Percentiles rank a stretch among this genome's conserved stretches.
Evolutionary conservation across 1,140 invertebrate species (phyloP).

Genomic region (Glossosoma conforme): DNA sequence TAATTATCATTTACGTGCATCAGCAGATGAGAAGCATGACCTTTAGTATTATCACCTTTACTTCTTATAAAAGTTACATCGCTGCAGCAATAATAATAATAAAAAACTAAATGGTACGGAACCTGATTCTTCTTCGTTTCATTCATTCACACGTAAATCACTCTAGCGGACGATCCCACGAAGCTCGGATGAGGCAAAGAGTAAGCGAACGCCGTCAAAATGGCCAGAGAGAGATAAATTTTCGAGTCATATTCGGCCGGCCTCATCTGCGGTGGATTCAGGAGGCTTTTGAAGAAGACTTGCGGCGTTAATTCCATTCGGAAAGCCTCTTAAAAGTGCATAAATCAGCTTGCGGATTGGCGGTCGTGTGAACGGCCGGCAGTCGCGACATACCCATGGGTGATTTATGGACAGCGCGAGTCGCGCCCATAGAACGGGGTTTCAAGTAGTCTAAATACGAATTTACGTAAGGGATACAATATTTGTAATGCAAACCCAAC

Average conservation of each 20-base stretch:
- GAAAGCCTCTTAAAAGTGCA: slow-evolving; percentile 9
- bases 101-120: neutral
- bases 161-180: neutral
- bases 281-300: slow-evolving; percentile 6
- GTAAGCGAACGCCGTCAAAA: neutral
- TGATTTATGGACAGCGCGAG: no score
- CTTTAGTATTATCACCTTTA: slow-evolving; percentile 2
- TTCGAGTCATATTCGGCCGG: neutral
- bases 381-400: no score
- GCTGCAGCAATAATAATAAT: neutral
- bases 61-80: slow-evolving; percentile 1
- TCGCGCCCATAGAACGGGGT: no score
- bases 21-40: neutral
- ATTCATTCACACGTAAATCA: slow-evolving; percentile 5
- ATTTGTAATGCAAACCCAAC: no score
- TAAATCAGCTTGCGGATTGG: slow-evolving; percentile 14
- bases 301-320: slow-evolving; percentile 10
- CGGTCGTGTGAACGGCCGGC: slow-evolving; percentile 17
- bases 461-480: no score
- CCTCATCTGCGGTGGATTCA: neutral
- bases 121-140: neutral
- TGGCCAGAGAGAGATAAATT: neutral
- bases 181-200: neutral
- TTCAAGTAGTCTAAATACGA: no score
- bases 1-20: slow-evolving; percentile 2